Base-by-base conservation (phyloP, 2,113 vertebrate genomes). In the Peromyscus polionotus region DNA sequence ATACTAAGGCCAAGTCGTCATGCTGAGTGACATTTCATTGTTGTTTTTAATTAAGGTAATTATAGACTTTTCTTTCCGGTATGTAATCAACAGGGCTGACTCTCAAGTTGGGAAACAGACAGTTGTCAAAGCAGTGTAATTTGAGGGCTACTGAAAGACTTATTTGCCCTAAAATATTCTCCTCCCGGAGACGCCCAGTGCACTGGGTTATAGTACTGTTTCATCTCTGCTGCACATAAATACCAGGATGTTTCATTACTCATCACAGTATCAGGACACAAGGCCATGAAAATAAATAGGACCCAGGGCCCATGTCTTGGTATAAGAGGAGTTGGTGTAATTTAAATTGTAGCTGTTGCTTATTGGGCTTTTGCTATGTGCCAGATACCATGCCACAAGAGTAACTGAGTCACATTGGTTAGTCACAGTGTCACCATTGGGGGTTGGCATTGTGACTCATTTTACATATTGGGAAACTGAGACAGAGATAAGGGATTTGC, bases 21-120 rank as follows among this genome's bases (percentile, higher is more conserved):
- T 83, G 42, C 88, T 42, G 63, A 85, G 57, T 88, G 67, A 90
- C 90, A 90, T 95, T 94, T 88, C 77, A 81, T 79, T 97, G 80
- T 94, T 97, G 93, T 97, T 98, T 97, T 97, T 95, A 96, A 67
- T 95, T 91, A 84, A 80, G 86, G 57, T 97, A 98, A 98, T 98
- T 97, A 97, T 81, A 96, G 97, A 77, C 94, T 88, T 86, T 48
- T 76, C n/a, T 39, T 93, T 48, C 73, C 91, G 63, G 72, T 70
- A 24, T 96, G 61, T 93, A 91, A 97, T 98, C 96, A 97, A 54
- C 87, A 90, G 91, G 93, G 73, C 73, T 95, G 91, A 93, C 88
- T 54, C 33, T 94, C 13, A 91, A 83, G 77, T 93, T 94, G 87
- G 59, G 93, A 97, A 93, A 95, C 90, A 93, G 92, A 85, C 59